Evolutionary conservation across 2,797 vertebrate genomes (phyloP).

Genomic region (Hypotaenidia philippensis): DNA sequence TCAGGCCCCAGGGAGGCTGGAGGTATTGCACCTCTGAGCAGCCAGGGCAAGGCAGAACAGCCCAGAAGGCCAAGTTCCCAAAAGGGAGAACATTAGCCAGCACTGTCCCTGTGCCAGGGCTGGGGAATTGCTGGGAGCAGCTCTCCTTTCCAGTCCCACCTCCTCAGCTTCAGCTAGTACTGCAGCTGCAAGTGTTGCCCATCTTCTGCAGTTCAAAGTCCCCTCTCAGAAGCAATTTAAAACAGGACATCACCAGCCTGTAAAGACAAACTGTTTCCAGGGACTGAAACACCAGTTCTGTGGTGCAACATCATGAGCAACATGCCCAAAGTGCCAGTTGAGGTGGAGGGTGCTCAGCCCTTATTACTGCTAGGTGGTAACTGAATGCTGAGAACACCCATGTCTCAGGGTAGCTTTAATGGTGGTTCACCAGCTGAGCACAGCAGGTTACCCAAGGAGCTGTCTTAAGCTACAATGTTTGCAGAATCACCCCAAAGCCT

Average conservation of each 20-base stretch:
- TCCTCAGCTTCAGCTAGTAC: neutral
- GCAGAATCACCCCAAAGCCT: neutral
- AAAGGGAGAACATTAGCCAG: neutral
- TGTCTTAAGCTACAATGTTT: accelerated
- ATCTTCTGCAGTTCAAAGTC: neutral
- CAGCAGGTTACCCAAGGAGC: neutral
- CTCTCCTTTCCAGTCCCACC: neutral
- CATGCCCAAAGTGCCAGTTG: too few relatives aligned
- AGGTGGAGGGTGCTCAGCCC: neutral
- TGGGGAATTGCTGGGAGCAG: neutral
- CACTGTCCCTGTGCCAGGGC: neutral
- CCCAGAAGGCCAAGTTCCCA: neutral
- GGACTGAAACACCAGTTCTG: neutral
- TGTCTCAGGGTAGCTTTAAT: neutral
- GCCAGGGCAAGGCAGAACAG: neutral
- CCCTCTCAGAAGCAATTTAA: neutral
- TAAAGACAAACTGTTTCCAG: neutral
- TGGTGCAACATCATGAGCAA: too few relatives aligned
- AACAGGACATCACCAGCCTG: neutral
- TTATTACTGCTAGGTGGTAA: neutral
- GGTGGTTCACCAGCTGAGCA: neutral
- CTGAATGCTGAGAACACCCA: neutral
- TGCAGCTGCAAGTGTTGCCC: neutral
- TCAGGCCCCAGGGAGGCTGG: neutral
- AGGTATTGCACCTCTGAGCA: neutral